phyloP scores from a whole-genome alignment of 1,140 invertebrate species.

The Scaptomyza montana region DNA sequence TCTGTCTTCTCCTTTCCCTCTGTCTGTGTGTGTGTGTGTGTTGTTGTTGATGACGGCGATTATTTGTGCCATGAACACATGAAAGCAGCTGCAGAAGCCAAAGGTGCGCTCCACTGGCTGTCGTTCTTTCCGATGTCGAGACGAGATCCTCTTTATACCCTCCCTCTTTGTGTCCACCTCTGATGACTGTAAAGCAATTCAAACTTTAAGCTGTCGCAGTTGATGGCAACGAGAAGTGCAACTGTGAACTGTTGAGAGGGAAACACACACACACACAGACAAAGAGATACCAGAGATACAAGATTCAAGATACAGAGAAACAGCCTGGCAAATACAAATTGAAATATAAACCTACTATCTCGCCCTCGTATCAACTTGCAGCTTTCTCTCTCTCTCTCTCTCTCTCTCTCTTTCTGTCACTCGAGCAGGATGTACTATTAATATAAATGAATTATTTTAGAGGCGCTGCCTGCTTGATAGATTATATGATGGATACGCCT shows the following conservation, averaged over 20 bases:
- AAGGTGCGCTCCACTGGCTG: constrained; percentile 73
- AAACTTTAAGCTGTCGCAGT: constrained; percentile 71
- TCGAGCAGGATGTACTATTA: constrained; percentile 54
- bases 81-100: constrained; percentile 70
- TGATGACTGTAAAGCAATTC: constrained; percentile 68
- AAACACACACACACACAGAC: too few relatives aligned
- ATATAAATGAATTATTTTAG: constrained; percentile 74
- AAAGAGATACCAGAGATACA: background rate
- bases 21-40: constrained; percentile 26
- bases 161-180: background rate
- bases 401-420: background rate
- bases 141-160: background rate
- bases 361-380: background rate
- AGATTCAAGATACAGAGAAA: constrained; percentile 28
- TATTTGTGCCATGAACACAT: constrained; percentile 78
- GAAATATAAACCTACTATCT: constrained; percentile 41
- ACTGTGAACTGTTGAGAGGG: constrained; percentile 30
- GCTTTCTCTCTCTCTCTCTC: background rate
- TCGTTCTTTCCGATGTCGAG: constrained; percentile 34
- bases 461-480: constrained; percentile 54
- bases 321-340: constrained; percentile 63
- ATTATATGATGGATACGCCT: constrained; percentile 74
- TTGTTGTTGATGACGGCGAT: constrained; percentile 77
- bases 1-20: constrained; percentile 13
- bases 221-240: constrained; percentile 63